Evolutionary conservation across 2,797 vertebrate genomes (phyloP), one percentile per base, ranked within the genome.

Genomic region (Ataeniobius toweri): DNA sequence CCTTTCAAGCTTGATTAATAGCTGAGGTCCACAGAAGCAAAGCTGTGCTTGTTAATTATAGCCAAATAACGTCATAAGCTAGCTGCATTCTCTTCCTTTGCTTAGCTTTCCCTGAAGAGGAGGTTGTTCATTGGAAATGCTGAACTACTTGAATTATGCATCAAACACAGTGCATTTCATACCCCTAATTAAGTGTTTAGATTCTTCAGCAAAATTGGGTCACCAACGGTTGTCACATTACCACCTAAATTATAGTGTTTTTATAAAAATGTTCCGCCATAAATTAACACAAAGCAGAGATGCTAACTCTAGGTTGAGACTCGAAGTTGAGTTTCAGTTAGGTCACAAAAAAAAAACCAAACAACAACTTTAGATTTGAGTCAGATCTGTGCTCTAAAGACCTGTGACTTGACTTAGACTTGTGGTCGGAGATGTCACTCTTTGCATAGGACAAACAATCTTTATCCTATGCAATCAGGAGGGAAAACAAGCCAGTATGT

Each of bases 1-100:
- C 53, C 71, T 78, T 77, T 83, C 61, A 83, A n/a, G 44, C 63
- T 61, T 80, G 81, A 90, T 83, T 86, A 87, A 86, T 80, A 44
- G 50, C 51, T 56, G 39, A 80, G 80, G 78, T 85, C 56, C 82
- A 69, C 22, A 55, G 41, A 77, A 75, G 74, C 18, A 58, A 56
- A 68, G 36, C 71, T 26, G 58, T 22, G 50, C 2, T 36, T 81
- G 51, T 48, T 81, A 74, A 82, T 86, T 69, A 80, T 20, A 55
- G 46, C 50, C 20, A 78, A 80, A 74, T 4, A 58, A 10, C 46
- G 1, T 51, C 31, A 77, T 56, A 26, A 67, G 75, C 26, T 0
- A 68, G 24, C 3, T 83, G 51, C 68, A 72, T 5, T 58, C 9
- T 59, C 50, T 51, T 68, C 41, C 24, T 48, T 20, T 74, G 8